phyloP scores from a whole-genome alignment of 2,888 invertebrate species.

The Drosophila greeni region DNA sequence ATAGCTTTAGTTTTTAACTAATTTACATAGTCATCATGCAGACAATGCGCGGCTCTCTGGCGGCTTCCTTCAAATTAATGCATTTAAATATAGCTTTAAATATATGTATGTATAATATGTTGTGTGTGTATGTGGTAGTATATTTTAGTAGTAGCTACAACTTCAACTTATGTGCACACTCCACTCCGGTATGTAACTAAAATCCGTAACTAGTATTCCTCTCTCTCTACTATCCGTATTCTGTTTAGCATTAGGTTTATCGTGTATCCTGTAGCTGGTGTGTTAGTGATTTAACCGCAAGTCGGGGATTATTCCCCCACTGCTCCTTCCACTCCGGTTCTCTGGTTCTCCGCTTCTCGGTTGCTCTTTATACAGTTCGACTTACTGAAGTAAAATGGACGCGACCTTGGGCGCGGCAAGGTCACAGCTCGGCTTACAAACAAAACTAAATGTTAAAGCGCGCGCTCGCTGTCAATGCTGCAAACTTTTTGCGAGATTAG shows the following conservation, averaged over 20 bases:
- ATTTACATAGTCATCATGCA: constrained; percentile 72
- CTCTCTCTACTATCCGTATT: constrained; percentile 23
- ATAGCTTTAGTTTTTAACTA: constrained; percentile 74
- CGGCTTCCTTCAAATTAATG: constrained; percentile 53
- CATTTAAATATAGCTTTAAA: constrained; percentile 39
- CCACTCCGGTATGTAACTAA: constrained; percentile 45
- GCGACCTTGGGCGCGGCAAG: constrained; percentile 25
- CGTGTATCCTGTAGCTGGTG: constrained; percentile 43
- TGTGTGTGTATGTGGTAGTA: constrained; percentile 50
- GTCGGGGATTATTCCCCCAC: constrained; percentile 17
- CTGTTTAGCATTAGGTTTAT: constrained; percentile 23
- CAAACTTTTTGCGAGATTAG: constrained; percentile 69
- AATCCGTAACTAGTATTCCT: constrained; percentile 52
- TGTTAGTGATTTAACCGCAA: constrained; percentile 22
- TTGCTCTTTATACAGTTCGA: constrained; percentile 59
- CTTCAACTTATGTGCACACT: constrained; percentile 69
- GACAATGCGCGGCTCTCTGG: constrained; percentile 67
- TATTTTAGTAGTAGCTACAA: constrained; percentile 66
- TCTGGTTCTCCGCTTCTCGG: constrained; percentile 26
- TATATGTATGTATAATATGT: constrained; percentile 28
- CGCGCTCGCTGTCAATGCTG: constrained; percentile 62
- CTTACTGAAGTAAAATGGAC: constrained; percentile 46
- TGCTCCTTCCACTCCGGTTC: constrained; percentile 21
- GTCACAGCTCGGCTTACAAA: constrained; percentile 34
- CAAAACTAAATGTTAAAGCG: constrained; percentile 57